These are phyloP conservation scores for Astreopora myriophthalma DNA, from an alignment of 64 coral and sea anemone species.

Conservation along the genomic window DNA sequence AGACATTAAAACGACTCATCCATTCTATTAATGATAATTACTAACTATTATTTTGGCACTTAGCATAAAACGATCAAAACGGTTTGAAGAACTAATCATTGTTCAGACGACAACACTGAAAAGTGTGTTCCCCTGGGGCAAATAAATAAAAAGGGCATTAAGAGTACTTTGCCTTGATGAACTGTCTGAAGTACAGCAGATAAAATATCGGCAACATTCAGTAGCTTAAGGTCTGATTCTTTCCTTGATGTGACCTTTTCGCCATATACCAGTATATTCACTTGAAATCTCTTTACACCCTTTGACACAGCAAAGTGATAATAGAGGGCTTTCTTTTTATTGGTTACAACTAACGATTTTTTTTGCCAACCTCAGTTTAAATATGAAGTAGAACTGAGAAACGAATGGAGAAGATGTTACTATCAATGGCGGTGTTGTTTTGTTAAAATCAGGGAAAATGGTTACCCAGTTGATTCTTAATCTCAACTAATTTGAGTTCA, in stretches of 20 bases:
- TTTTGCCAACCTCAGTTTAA: neutral
- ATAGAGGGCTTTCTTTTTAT: neutral
- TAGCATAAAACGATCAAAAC: neutral
- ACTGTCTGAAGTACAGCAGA: neutral
- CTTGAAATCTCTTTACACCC: too few species aligned
- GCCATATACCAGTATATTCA: too few species aligned
- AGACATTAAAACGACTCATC: too few species aligned
- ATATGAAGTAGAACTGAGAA: too few species aligned
- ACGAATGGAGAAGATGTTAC: too few species aligned
- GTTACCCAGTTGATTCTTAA: too few species aligned
- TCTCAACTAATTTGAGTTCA: neutral
- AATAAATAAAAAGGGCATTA: neutral
- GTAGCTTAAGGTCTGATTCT: neutral
- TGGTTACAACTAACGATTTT: neutral
- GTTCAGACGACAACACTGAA: too few species aligned
- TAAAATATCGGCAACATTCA: neutral
- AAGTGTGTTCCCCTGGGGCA: neutral
- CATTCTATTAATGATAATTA: too few species aligned
- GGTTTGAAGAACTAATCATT: neutral
- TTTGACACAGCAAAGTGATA: neutral
- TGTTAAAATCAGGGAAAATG: too few species aligned
- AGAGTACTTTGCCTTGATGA: neutral
- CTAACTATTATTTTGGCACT: neutral
- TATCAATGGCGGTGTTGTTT: too few species aligned
- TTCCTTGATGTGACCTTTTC: too few species aligned